Evolutionary conservation across 2,113 vertebrate genomes (phyloP), one percentile per base, ranked within the genome.

Genomic region (Origma solitaria): DNA sequence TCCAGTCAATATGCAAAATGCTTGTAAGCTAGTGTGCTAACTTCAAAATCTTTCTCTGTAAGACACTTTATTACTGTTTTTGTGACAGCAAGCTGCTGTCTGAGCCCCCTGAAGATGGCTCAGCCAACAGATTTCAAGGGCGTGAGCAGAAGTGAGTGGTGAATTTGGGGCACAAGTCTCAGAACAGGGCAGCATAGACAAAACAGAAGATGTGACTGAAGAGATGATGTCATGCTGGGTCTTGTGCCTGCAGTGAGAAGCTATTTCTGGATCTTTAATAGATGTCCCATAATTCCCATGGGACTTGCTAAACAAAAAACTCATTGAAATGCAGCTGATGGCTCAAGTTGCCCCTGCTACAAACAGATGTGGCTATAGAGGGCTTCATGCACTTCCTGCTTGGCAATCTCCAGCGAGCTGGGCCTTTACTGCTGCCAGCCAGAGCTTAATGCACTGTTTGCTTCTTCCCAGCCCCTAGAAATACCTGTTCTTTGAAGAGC

Each of bases 261-360:
- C 97, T 98, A 98, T 98, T 98, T 97, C 94, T 97, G 97, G 97
- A 95, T 96, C 96, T 95, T 96, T 98, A 96, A 96, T 95, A 95
- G 95, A 93, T 97, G 96, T 97, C 97, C 97, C 96, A 95, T 96
- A 96, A 94, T 97, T 98, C 97, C 93, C 66, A 17, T 35, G 86
- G 88, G 96, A 87, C 82, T 93, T 92, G 45, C 73, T 97, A 95
- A 92, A 97, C 84, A 96, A 95, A 88, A 96, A 95, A 57, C 51
- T 95, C 33, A 6, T 97, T 96, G 88, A 96, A 85, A 86, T 76
- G 53, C 82, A 82, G 71, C 83, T 60, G 80, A 53, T 90, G 45
- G 90, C 50, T 65, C 60, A 72, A 35, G 28, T 86, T 93, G 79
- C 88, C 79, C 93, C 88, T 95, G 88, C 78, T 53, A 40, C 45